Base-by-base conservation (phyloP, 2,888 invertebrate species). In the Scaptomyza reducta region DNA sequence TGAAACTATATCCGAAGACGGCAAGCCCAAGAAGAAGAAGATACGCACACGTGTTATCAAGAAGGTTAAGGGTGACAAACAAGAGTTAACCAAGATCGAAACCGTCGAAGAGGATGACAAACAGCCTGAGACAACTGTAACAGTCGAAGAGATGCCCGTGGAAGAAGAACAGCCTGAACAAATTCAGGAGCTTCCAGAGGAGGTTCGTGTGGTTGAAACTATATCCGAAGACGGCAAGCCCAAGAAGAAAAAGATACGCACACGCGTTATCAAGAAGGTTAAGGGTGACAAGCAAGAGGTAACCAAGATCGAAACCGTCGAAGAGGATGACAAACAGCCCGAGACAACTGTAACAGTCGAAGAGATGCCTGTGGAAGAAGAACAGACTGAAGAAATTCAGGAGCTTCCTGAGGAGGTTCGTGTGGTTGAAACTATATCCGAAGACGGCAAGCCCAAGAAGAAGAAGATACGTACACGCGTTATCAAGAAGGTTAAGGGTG, bases 11-110 rank as follows among this genome's bases (percentile, higher is more conserved):
- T 9, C 70, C 0, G 79, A 75, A 47, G 79, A 79, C 7, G 79
- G 79, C 44, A 80, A 65, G 29, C 77, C 77, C 0, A 79, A 69
- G 22, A 79, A 79, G 38, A 79, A 64, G 41, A 79, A n/a, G 74
- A 79, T 79, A 1, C 80, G 79, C 22, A 79, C 79, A 27, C 79
- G 79, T 45, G 53, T 79, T 1, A 79, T 79, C 47, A 79, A 22
- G 22, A 22, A 22, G 22, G 22, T 79, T 25, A 79, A 70, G 61
- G 79, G 74, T n/a, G 77, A 76, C 53, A 77, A 75, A 4, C 79
- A 79, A 70, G 79, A 79, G 31, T 60, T 79, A 13, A 79, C 79
- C 54, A 79, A 79, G 61, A 79, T 77, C 18, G 75, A 79, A 62
- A 79, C 67, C 7, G 64, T 80, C 29, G 80, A 80, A 33, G 80